A percentile compares a stretch with the other conserved stretches of the same genome.
Evolutionary conservation across 2,888 invertebrate genomes (phyloP).

Genomic region (Escarpia spicata): DNA sequence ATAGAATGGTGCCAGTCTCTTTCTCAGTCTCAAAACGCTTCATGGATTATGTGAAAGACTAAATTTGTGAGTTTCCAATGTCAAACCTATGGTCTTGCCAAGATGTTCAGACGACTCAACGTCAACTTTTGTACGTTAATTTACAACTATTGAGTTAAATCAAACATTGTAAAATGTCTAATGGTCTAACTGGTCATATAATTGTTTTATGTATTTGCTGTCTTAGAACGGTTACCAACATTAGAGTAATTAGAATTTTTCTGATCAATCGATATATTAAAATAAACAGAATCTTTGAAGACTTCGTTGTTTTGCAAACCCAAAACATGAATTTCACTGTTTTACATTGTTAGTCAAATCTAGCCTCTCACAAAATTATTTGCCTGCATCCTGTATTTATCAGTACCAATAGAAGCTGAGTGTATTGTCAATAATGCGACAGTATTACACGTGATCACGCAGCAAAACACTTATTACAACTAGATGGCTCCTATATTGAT

Average conservation of each 20-base stretch:
- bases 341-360: neutral
- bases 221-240: neutral
- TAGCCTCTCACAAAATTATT: conserved; percentile 3
- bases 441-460: neutral
- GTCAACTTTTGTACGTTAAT: no score
- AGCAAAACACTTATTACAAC: neutral
- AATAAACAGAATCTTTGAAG: neutral
- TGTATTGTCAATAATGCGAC: neutral
- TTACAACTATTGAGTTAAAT: neutral
- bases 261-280: neutral
- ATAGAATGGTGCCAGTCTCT: neutral
- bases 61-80: neutral
- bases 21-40: neutral
- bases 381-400: neutral
- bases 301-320: neutral
- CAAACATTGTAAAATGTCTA: neutral
- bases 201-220: neutral
- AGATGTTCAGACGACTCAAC: neutral
- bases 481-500: neutral
- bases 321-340: neutral
- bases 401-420: neutral
- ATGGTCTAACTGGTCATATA: neutral
- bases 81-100: neutral
- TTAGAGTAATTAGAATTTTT: neutral
- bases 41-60: neutral